phyloP scores from a whole-genome alignment of 2,888 invertebrate species.

The Xestia sexstrigata region DNA sequence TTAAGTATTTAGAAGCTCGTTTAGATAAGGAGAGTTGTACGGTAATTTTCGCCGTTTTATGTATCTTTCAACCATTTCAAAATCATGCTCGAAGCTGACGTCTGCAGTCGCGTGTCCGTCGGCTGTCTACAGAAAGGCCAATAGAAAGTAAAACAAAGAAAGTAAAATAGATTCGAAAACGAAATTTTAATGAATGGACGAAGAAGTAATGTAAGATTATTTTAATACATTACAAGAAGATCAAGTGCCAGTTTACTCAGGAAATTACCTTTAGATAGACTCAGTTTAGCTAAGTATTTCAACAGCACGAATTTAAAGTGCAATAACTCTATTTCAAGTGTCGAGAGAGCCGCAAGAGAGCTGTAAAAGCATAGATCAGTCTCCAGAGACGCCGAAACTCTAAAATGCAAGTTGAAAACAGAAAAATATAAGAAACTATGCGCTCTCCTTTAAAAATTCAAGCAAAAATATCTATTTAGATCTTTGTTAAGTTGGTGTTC shows the following conservation, averaged over 20 bases:
- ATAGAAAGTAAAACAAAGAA: constrained; percentile 70
- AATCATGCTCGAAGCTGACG: constrained; percentile 79
- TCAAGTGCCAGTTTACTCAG: constrained; percentile 72
- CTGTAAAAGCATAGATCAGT: constrained; percentile 79
- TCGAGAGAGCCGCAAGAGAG: constrained; percentile 77
- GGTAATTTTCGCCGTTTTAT: constrained; percentile 68
- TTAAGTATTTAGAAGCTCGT: constrained; percentile 77
- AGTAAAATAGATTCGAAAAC: constrained; percentile 67
- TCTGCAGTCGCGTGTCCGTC: constrained; percentile 71
- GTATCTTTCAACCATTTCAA: constrained; percentile 58
- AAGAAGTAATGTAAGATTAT: constrained; percentile 72
- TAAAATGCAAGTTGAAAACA: constrained; percentile 83
- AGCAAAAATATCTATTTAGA: constrained; percentile 85
- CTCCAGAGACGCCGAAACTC: constrained; percentile 76
- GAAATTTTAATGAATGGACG: constrained; percentile 68
- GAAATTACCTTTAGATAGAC: constrained; percentile 71
- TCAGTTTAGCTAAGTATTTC: constrained; percentile 72
- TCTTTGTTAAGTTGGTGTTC: constrained; percentile 79
- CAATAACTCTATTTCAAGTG: constrained; percentile 83
- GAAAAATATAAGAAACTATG: constrained; percentile 79
- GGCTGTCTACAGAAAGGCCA: constrained; percentile 68
- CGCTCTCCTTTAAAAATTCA: constrained; percentile 79
- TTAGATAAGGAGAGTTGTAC: constrained; percentile 82
- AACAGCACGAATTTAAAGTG: constrained; percentile 81
- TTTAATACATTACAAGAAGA: constrained; percentile 89